These are phyloP conservation scores for Anthopleura sola DNA, from an alignment of 64 coral and sea anemone genomes.

Conservation along the genomic window DNA sequence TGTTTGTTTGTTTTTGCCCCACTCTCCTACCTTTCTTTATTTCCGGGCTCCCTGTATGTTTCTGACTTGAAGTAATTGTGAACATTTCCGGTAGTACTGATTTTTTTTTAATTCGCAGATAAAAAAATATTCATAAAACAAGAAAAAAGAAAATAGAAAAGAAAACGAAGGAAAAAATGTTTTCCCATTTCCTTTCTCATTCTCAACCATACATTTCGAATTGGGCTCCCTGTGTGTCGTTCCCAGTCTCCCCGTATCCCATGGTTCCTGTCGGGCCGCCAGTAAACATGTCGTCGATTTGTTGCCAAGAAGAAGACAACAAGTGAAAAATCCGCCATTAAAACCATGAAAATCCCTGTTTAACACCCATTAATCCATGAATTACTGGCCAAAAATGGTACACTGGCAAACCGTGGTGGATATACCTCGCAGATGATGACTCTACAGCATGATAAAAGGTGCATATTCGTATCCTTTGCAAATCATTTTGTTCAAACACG, in stretches of 20 bases:
- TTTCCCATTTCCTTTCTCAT: too few species aligned
- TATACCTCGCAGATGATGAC: constrained; percentile 21
- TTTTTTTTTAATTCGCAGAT: too few species aligned
- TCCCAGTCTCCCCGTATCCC: constrained; percentile 12
- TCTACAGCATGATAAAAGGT: constrained; percentile 61
- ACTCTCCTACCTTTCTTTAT: too few species aligned
- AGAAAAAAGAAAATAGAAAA: too few species aligned
- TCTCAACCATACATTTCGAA: too few species aligned
- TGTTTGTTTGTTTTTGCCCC: too few species aligned
- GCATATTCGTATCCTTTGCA: constrained; percentile 76
- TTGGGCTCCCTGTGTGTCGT: neutral
- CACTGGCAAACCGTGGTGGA: neutral
- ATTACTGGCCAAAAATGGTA: neutral
- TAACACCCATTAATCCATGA: neutral
- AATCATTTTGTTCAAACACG: neutral
- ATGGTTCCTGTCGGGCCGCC: neutral
- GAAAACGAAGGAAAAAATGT: too few species aligned
- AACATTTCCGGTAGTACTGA: too few species aligned
- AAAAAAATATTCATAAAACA: too few species aligned
- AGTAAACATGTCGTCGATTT: constrained; percentile 30
- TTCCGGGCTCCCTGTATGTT: too few species aligned
- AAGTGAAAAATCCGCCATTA: neutral
- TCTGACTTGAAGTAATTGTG: too few species aligned
- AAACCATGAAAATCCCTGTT: neutral
- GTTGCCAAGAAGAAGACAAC: constrained; percentile 17